A percentile compares a stretch with the other conserved stretches of the same genome.
Conservation (phyloP, 2,888 invertebrate species). For the Rotaria socialis region DNA sequence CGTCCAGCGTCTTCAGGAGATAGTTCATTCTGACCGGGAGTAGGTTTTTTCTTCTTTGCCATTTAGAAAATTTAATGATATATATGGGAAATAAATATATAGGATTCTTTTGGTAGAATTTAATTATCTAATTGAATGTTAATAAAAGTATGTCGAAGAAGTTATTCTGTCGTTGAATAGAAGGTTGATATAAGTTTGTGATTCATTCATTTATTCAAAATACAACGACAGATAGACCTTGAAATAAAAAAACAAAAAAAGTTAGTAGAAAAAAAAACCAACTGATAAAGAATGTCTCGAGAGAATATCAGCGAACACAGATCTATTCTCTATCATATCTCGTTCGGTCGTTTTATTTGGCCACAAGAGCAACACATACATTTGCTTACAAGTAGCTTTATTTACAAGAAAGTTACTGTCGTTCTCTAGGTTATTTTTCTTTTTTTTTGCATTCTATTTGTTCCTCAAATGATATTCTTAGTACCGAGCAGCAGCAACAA, state of each 20-base stretch:
- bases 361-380: not conserved
- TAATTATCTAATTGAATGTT: not conserved
- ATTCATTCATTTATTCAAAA: conserved; percentile 2
- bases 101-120: not conserved
- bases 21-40: not conserved
- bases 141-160: not conserved
- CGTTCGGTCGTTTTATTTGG: not conserved
- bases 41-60: not conserved
- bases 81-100: not conserved
- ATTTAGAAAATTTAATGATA: not conserved
- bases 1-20: not conserved
- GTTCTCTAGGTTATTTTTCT: not conserved
- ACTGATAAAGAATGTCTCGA: not conserved
- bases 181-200: not conserved
- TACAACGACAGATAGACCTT: conserved; percentile 18
- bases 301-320: not conserved
- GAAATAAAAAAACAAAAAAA: not conserved
- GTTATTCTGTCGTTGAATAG: not conserved
- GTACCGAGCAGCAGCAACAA: no score
- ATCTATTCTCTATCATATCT: not conserved
- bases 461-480: not conserved
- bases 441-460: not conserved
- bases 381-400: not conserved
- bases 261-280: not conserved
- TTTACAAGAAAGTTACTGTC: not conserved